These are phyloP conservation scores for Rhabdomys pumilio DNA, from an alignment of 2,797 vertebrate genomes.

Conservation along the genomic window DNA sequence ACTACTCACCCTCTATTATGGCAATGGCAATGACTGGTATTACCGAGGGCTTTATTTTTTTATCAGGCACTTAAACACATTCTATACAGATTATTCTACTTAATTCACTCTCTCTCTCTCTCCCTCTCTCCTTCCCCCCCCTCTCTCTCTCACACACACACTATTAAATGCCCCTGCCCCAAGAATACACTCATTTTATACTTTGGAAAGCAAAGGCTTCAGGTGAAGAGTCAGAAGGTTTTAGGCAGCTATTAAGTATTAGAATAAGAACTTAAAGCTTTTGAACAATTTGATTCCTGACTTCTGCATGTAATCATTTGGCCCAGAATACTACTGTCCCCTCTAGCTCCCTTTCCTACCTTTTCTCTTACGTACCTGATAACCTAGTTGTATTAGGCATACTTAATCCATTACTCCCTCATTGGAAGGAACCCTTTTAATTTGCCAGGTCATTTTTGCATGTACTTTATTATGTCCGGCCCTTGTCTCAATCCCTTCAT, in stretches of 20 bases:
- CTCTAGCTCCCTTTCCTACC: neutral
- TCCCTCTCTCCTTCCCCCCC: too few species aligned
- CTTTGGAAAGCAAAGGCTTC: neutral
- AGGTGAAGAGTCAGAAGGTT: neutral
- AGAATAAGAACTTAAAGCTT: neutral
- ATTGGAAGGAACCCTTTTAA: neutral
- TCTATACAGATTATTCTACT: neutral
- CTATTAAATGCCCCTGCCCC: neutral
- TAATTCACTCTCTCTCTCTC: neutral
- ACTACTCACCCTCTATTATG: neutral
- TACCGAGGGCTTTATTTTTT: slow-evolving; percentile 48
- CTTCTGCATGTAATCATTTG: neutral
- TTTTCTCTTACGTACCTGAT: neutral
- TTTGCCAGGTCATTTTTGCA: neutral
- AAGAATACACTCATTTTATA: neutral
- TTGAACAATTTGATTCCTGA: neutral
- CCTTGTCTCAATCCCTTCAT: neutral
- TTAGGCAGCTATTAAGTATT: neutral
- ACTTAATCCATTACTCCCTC: neutral
- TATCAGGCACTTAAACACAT: slow-evolving; percentile 65
- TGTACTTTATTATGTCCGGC: neutral
- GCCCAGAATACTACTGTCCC: neutral
- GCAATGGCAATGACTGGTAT: slow-evolving; percentile 50
- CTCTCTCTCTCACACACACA: neutral
- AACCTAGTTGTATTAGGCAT: neutral